phyloP scores from a whole-genome alignment of 1,140 invertebrate species.

The Drosophila sucinea region DNA sequence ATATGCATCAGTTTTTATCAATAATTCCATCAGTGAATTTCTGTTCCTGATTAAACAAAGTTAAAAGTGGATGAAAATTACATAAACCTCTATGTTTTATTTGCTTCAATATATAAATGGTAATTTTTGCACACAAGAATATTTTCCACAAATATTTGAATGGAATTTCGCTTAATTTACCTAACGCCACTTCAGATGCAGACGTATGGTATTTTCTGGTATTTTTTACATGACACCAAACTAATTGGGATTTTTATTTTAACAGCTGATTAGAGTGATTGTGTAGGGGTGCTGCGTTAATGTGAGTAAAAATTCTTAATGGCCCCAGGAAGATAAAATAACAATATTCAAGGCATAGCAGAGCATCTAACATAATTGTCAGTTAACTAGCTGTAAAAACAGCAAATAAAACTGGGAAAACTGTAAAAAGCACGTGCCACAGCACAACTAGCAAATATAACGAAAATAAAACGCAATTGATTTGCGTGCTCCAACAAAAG shows the following conservation, averaged over 20 bases:
- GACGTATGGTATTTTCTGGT: not conserved
- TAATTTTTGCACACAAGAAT: no score
- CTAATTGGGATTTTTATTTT: not conserved
- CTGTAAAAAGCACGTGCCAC: not conserved
- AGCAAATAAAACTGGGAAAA: no score
- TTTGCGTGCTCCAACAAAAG: constrained; percentile 52
- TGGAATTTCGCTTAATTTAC: no score
- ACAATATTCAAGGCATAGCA: constrained; percentile 1
- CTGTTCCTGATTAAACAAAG: no score
- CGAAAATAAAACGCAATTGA: constrained; percentile 54
- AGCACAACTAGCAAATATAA: constrained; percentile 20
- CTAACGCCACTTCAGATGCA: no score
- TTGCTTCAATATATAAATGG: no score
- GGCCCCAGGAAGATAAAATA: constrained; percentile 8
- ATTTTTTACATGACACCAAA: not conserved
- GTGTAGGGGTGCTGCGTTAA: not conserved
- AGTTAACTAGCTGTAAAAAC: not conserved
- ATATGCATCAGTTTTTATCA: no score
- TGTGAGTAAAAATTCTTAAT: constrained; percentile 4
- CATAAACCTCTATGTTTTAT: no score
- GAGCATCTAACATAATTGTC: not conserved
- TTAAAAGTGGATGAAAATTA: no score
- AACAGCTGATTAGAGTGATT: constrained; percentile 2
- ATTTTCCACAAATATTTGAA: no score
- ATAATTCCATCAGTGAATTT: no score